Conservation (phyloP, 37 sponge, comb jelly and placozoan species). For the Oscarella lobularis region DNA sequence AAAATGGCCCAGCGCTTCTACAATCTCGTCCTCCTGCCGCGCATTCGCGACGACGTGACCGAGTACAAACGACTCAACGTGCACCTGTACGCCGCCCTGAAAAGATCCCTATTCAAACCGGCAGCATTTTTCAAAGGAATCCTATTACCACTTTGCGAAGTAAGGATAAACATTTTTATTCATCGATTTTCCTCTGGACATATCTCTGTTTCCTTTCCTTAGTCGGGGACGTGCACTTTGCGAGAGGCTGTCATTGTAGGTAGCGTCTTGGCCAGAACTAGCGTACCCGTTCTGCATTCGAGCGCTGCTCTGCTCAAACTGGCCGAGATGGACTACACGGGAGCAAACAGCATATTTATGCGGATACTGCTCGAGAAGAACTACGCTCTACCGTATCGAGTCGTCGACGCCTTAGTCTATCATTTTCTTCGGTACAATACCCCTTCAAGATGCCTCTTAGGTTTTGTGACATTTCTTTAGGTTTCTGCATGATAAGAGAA, state of each 20-base stretch:
- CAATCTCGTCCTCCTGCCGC: conserved; percentile 82
- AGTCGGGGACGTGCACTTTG: conserved; percentile 88
- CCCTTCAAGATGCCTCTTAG: not conserved
- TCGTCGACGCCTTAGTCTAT: conserved; percentile 74
- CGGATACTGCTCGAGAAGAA: conserved; percentile 89
- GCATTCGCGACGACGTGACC: conserved; percentile 93
- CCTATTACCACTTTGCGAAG: conserved; percentile 79
- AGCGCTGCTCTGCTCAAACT: conserved; percentile 88
- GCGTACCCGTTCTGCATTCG: conserved; percentile 88
- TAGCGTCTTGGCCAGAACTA: conserved; percentile 76
- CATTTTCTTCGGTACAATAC: conserved; percentile 61
- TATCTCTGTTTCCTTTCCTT: not conserved
- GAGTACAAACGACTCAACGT: conserved; percentile 90
- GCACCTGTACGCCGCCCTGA: conserved; percentile 90
- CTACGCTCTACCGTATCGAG: conserved; percentile 89
- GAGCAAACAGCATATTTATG: conserved; percentile 86
- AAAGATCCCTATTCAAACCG: conserved; percentile 91
- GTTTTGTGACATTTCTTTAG: conserved; percentile 18
- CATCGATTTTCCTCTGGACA: too few relatives aligned
- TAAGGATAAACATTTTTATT: conserved; percentile 1
- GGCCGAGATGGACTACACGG: conserved; percentile 89
- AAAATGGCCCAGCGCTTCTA: conserved; percentile 81
- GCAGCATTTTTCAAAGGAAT: conserved; percentile 98
- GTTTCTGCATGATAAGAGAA: conserved; percentile 46
- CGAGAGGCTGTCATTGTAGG: conserved; percentile 92